Evolutionary conservation across 2,113 vertebrate genomes (phyloP), one percentile per base, ranked within the genome.

Genomic region (Hiodon tergisus): DNA sequence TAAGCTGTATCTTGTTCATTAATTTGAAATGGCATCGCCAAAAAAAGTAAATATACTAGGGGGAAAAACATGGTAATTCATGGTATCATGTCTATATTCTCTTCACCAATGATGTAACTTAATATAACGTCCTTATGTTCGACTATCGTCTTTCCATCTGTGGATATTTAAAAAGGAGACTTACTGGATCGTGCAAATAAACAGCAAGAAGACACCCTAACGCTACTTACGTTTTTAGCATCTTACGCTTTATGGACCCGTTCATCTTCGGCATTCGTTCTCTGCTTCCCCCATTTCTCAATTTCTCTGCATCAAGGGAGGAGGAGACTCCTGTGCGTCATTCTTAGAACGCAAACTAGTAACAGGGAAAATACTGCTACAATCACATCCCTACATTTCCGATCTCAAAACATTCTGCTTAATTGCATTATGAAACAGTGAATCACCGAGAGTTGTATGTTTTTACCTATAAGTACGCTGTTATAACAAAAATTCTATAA

Each of bases 241-340:
- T 53, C 55, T 31, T 63, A 11, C 47, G 13, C 6, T 48, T 66
- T 57, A 6, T n/a, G 17, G 66, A 74, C 69, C 74, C 72, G 5
- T 10, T 55, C 63, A 65, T 59, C 51, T 2, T 59, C 65, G 4
- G 0, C 66, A 14, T 60, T 7, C 66, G 69, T 52, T 74, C 70
- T 2, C 52, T 65, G 16, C 2, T 59, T 53, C 67, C 47, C 55
- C 58, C 50, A 73, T 31, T 6, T 57, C 76, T 48, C 79, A 72
- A 80, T 85, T 14, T 84, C 83, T 77, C 73, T 82, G 86, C 86
- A 55, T 75, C 83, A 81, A 67, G 48, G 79, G 63, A 60, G 79
- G 78, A 63, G 75, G 71, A 61, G 54, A 59, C 47, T 17, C 2
- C 47, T 11, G 81, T 83, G 87, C 87, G 89, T 87, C 87, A 51